A percentile compares a stretch with the other conserved stretches of the same genome.
phyloP scores from a whole-genome alignment of 2,888 invertebrate genomes.

The Tenthredo livida region DNA sequence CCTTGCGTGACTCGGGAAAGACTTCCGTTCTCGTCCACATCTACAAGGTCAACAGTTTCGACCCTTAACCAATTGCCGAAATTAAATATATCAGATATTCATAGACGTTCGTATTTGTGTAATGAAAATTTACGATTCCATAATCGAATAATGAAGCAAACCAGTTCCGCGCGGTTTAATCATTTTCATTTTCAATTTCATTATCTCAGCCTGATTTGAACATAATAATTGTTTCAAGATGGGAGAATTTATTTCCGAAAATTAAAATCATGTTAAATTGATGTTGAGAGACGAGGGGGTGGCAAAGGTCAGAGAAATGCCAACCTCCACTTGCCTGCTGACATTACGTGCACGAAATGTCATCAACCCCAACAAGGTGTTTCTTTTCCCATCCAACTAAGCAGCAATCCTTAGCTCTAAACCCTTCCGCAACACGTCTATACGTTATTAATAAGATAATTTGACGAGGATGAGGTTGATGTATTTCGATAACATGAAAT shows the following conservation, averaged over 20 bases:
- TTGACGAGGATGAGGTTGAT: not conserved
- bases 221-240: slow-evolving; percentile 10
- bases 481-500: not conserved
- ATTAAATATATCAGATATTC: slow-evolving; percentile 56
- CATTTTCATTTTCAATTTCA: not conserved
- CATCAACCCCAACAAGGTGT: slow-evolving; percentile 58
- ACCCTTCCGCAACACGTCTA: slow-evolving; percentile 15
- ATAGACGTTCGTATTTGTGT: slow-evolving; percentile 60
- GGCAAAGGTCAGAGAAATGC: slow-evolving; percentile 74
- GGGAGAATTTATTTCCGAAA: slow-evolving; percentile 35
- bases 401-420: slow-evolving; percentile 13
- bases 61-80: slow-evolving; percentile 69
- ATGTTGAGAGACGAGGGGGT: slow-evolving; percentile 55
- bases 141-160: not conserved
- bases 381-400: slow-evolving; percentile 39
- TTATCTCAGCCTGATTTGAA: not conserved
- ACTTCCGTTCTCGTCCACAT: slow-evolving; percentile 75
- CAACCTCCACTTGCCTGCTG: slow-evolving; percentile 62
- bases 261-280: slow-evolving; percentile 51
- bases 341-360: slow-evolving; percentile 73
- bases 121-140: not conserved
- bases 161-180: slow-evolving; percentile 8
- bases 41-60: slow-evolving; percentile 70
- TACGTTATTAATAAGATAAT: not conserved
- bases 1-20: slow-evolving; percentile 76